Evolutionary conservation across 2,113 vertebrate species (phyloP).

Genomic region (Solenodon paradoxus): DNA sequence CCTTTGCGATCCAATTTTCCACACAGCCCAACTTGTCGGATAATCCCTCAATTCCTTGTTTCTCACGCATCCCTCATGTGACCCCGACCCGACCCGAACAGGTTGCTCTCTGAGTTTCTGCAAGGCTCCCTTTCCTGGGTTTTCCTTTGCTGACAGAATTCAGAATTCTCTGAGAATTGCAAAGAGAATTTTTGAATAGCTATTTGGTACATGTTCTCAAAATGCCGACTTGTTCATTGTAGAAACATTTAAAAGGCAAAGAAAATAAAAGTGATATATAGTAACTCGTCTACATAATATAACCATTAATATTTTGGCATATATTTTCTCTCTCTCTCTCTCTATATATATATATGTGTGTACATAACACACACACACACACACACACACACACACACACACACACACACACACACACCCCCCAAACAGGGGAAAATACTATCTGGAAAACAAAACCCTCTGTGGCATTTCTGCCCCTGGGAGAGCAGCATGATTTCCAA

Average conservation of each 20-base stretch:
- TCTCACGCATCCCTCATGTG: accelerated
- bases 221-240: neutral
- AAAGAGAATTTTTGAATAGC: neutral
- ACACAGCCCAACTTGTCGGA: neutral
- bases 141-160: slow-evolving; percentile 30
- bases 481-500: neutral
- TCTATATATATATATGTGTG: neutral
- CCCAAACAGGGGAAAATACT: neutral
- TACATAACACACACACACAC: no score
- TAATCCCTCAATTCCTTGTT: neutral
- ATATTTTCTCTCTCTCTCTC: neutral
- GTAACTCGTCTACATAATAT: neutral
- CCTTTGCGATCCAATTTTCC: neutral
- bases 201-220: neutral
- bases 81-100: neutral
- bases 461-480: neutral
- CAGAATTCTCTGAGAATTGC: neutral
- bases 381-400: no score
- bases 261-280: neutral
- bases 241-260: neutral
- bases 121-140: neutral
- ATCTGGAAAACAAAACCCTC: neutral
- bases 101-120: neutral
- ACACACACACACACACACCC: no score
- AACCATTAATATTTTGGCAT: neutral